Base-by-base conservation (phyloP, 2,113 vertebrate genomes). In the Mus spicilegus region DNA sequence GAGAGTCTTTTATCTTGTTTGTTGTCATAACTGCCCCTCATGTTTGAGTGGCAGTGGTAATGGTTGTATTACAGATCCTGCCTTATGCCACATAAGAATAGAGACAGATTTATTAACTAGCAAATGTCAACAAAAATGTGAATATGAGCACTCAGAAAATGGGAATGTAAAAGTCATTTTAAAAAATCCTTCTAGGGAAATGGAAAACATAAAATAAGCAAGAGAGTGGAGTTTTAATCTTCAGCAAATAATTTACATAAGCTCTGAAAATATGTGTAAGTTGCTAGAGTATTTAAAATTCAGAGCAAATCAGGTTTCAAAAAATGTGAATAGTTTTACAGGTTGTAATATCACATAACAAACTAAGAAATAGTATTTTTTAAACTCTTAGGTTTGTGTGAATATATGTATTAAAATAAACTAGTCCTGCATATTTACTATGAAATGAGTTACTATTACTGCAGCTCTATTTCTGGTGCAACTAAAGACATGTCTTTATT, bases 351-450 rank as follows among this genome's bases (percentile, higher is more conserved):
- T 91, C 58, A 97, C 87, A 97, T 65, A 94, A 78, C 89, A 97
- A 95, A 2, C 3, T 7, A 95, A 58, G 39, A 93, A 94, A 90
- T 4, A 87, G 16, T 93, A 26, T 76, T 0, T 58, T 58, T 96
- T 90, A 19, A 61, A 93, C 42, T 61, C 36, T 77, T 70, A 0
- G 3, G 16, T 80, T 95, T 96, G 56, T 93, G 46, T 73, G 22
- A 70, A 93, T 84, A 51, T 63, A 96, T 8, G 7, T 73, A 96
- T 36, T 72, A 75, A 80, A 90, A 93, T 97, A 92, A 97, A 98
- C 98, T 98, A 98, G 98, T 98, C 65, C 97, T 97, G 80, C 56
- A 94, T 97, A 97, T 98, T 97, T 96, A 98, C 96, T 98, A 96
- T 92, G 81, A 95, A 97, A 96, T 95, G 97, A 98, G 98, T 98